Evolutionary conservation across 2,888 invertebrate genomes (phyloP), one percentile per base, ranked within the genome.

Genomic region (Troides aeacus): DNA sequence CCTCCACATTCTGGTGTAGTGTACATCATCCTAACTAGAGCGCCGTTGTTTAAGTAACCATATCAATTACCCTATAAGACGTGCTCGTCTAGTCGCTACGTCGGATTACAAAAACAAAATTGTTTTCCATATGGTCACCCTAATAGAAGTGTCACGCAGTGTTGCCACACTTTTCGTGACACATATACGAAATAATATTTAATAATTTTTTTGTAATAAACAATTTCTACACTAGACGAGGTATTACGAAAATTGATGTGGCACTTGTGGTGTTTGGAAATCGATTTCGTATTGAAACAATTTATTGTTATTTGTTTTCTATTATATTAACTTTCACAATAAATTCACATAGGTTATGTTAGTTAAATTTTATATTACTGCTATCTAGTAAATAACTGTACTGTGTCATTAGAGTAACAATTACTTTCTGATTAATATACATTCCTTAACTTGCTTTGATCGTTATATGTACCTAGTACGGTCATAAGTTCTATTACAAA

Each of bases 221-320:
- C 42, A 46, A 65, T 69, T 65, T 50, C 65, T 21, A 62, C 65
- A 69, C 50, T 65, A 62, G 65, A 69, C 58, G 58, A 50, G 30
- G 42, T 50, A 62, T 69, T 69, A 65, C 65, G 69, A 65, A 69
- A 69, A 69, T n/a, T 30, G 18, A 46, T 65, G 62, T 58, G 65
- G 58, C 46, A n/a, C 64, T 65, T 17, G 30, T 42, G 30, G 2
- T 58, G 62, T 69, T 69, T 62, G 23, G 56, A 50, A 69, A 69
- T 58, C n/a, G 3, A 23, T 62, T 57, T 46, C 39, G 50, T 57
- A 50, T 65, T 50, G 18, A 50, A 21, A 62, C 57, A 39, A 3
- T n/a, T 57, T 53, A 56, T 18, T 42, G 17, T 53, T 39, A 12
- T 1, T 53, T 53, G 50, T 66, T 18, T 53, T 15, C 1, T 10